Evolutionary conservation across 2,888 invertebrate genomes (phyloP).

Genomic region (Allacma fusca): DNA sequence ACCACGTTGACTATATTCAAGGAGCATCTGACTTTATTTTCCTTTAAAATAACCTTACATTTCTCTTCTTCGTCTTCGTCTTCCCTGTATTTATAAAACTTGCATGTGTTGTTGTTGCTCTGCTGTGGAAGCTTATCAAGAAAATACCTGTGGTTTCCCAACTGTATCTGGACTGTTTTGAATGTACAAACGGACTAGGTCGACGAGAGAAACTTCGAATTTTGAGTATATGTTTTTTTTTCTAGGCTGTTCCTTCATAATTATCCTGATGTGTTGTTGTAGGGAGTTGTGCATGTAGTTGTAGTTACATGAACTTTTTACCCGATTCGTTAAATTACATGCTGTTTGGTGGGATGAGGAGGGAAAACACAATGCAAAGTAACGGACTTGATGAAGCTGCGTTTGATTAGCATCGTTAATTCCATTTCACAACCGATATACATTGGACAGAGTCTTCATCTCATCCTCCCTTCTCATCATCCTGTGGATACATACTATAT

Average conservation of each 20-base stretch:
- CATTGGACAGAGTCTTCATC: background rate
- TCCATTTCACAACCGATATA: slow-evolving; percentile 2
- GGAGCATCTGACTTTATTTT: background rate
- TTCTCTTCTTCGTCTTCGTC: background rate
- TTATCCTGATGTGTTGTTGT: background rate
- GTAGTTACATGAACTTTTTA: background rate
- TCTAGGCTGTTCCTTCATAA: slow-evolving; percentile 14
- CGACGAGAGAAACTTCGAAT: background rate
- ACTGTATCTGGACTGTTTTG: background rate
- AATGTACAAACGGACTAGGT: background rate
- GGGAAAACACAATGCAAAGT: slow-evolving; percentile 2
- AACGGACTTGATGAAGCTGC: background rate
- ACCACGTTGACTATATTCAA: background rate
- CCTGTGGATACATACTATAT: background rate
- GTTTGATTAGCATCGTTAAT: slow-evolving; percentile 7
- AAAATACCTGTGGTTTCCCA: slow-evolving; percentile 37
- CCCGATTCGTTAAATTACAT: slow-evolving; percentile 2
- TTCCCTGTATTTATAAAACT: background rate
- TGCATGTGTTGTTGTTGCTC: background rate
- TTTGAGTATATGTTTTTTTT: slow-evolving; percentile 18
- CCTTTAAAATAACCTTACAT: background rate
- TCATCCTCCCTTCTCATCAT: background rate
- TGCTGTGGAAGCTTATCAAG: background rate
- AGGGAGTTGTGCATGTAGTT: background rate
- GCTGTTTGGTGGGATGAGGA: background rate